Evolutionary conservation across 2,113 vertebrate species (phyloP), one percentile per base, ranked within the genome.

Genomic region (Syngnathus scovelli): DNA sequence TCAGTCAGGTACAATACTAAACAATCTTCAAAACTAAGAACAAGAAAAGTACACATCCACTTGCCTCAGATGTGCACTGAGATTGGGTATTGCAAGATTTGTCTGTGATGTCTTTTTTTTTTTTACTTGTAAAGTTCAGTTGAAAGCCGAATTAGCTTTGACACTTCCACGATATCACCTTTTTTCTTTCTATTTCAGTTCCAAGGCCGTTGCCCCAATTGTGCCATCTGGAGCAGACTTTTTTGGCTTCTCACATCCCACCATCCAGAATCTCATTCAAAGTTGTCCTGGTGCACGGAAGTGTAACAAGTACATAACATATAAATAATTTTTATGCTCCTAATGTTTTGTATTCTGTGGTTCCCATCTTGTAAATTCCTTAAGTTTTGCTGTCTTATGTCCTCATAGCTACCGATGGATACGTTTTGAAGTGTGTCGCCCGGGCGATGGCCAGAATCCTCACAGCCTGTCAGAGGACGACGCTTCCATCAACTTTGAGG

Each of bases 191-290:
- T 33, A 3, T 33, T 43, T 21, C 76, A 95, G 94, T 62, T 90
- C 90, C 38, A 93, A 91, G 68, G 61, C 85, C 19, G 63, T 89
- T 62, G 76, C 69, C 4, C 80, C 76, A n/a, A 78, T 94, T 2
- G 78, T 91, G 70, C 90, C 93, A 0, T 91, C 92, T 1, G 94
- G 94, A 64, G 93, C 92, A 1, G 93, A 95, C 67, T 96, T 96
- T 73, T 96, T 96, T 73, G 94, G 94, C 52, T 94, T 94, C 80
- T 94, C 94, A 33, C 94, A 96, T 72, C 93, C 94, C 19, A 89
- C 93, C 64, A 92, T 96, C 74, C 94, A 95, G 78, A 95, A 94
- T 79, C 88, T 96, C 65, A 94, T 95, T 79, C 95, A 96, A 91
- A 94, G 93, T 75, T 94, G 93, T 78, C 94, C 93, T 0, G 94